Evolutionary conservation across 2,888 invertebrate species (phyloP).

Genomic region (Cephus rjabovi): DNA sequence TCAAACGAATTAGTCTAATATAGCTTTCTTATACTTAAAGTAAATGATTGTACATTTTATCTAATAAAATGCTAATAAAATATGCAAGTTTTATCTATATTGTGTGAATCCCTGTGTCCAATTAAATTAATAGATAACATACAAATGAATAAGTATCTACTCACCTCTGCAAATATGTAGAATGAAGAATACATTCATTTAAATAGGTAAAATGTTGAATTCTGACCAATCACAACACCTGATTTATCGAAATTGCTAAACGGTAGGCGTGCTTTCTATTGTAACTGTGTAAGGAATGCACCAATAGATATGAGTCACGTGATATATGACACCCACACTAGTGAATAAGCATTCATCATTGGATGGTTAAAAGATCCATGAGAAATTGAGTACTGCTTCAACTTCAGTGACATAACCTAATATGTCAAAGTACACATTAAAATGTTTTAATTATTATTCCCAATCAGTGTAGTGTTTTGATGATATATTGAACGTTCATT

Average conservation of each 20-base stretch:
- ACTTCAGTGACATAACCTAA: not conserved
- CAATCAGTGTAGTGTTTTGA: not conserved
- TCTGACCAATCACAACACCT: too few relatives aligned
- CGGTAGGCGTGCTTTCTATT: too few relatives aligned
- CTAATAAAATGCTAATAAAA: slow-evolving; percentile 60
- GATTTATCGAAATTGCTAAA: too few relatives aligned
- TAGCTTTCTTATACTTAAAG: slow-evolving; percentile 60
- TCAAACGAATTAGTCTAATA: slow-evolving; percentile 63
- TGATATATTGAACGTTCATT: not conserved
- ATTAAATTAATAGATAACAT: not conserved
- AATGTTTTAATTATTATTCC: not conserved
- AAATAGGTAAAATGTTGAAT: too few relatives aligned
- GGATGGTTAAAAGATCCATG: not conserved
- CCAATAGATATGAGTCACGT: too few relatives aligned
- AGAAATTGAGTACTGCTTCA: not conserved
- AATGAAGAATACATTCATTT: too few relatives aligned
- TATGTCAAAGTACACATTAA: not conserved
- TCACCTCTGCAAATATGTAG: too few relatives aligned
- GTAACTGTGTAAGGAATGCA: too few relatives aligned
- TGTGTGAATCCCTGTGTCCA: too few relatives aligned
- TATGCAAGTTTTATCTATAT: not conserved
- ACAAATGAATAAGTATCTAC: not conserved
- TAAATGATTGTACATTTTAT: slow-evolving; percentile 65
- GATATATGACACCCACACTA: too few relatives aligned
- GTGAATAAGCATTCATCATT: too few relatives aligned